Percentiles rank a stretch among this genome's conserved stretches.
Evolutionary conservation across 2,888 invertebrate genomes (phyloP).

Genomic region (Emmelina monodactyla): DNA sequence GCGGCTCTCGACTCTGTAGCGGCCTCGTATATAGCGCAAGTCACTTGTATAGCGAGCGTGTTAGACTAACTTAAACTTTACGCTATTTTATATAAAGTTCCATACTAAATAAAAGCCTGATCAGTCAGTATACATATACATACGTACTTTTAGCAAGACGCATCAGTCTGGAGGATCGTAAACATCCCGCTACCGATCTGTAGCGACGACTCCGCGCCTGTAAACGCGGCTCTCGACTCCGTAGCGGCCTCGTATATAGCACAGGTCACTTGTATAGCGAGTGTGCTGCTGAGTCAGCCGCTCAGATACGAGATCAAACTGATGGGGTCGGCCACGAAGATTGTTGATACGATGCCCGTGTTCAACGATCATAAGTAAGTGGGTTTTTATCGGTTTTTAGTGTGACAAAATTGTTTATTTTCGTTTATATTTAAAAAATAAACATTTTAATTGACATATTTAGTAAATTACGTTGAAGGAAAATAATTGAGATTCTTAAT

Average conservation of each 20-base stretch:
- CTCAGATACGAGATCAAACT: constrained; percentile 83
- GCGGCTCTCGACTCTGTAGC: constrained; percentile 82
- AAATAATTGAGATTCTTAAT: too few relatives aligned
- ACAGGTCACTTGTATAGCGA: constrained; percentile 82
- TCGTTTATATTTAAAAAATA: too few relatives aligned
- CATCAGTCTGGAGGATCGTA: constrained; percentile 32
- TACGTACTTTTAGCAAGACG: not conserved
- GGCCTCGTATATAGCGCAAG: constrained; percentile 86
- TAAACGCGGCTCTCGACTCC: constrained; percentile 70
- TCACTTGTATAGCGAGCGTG: too few relatives aligned
- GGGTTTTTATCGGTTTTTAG: too few relatives aligned
- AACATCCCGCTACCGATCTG: constrained; percentile 41
- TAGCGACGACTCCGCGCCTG: constrained; percentile 33
- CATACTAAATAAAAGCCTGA: too few relatives aligned
- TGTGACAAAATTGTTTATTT: too few relatives aligned
- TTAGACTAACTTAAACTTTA: too few relatives aligned
- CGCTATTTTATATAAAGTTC: too few relatives aligned
- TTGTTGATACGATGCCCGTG: constrained; percentile 75
- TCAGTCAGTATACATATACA: too few relatives aligned
- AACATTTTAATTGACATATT: too few relatives aligned
- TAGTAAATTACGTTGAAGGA: too few relatives aligned
- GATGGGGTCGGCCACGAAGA: constrained; percentile 83
- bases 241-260: constrained; percentile 90
- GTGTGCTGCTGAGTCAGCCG: constrained; percentile 84
- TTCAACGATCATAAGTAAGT: constrained; percentile 52